These are phyloP conservation scores for Coenonympha arcania DNA, from an alignment of 2,888 invertebrate genomes.

Conservation along the genomic window DNA sequence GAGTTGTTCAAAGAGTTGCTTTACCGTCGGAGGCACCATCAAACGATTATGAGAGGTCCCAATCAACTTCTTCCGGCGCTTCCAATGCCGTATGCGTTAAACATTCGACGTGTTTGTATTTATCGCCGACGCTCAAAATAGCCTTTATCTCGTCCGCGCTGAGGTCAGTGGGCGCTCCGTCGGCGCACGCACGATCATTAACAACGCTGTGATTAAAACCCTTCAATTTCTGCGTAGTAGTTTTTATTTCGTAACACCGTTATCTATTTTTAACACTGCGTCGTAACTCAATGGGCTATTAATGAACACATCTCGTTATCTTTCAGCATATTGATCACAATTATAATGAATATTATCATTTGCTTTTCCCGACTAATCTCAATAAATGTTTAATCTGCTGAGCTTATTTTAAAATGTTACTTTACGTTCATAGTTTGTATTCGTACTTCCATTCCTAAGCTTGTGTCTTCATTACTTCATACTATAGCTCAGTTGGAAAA, in stretches of 20 bases:
- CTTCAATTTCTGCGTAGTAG: constrained; percentile 37
- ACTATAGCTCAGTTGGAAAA: not conserved
- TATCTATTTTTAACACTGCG: constrained; percentile 32
- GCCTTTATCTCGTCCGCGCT: constrained; percentile 65
- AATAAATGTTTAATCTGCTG: not conserved
- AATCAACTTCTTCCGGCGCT: constrained; percentile 54
- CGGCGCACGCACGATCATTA: constrained; percentile 56
- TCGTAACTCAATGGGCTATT: constrained; percentile 14
- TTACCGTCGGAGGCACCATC: not conserved
- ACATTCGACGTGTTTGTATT: constrained; percentile 63
- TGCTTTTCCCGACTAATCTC: not conserved
- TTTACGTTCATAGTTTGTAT: not conserved
- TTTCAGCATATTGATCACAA: constrained; percentile 1
- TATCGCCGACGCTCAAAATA: constrained; percentile 67
- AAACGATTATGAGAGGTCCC: constrained; percentile 41
- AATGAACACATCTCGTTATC: constrained; percentile 2
- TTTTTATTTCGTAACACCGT: constrained; percentile 39
- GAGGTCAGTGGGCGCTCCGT: constrained; percentile 69
- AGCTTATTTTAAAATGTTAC: not conserved
- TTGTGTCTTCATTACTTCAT: not conserved
- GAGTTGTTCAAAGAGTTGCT: not conserved
- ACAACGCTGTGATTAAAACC: constrained; percentile 54
- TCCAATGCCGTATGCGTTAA: constrained; percentile 57
- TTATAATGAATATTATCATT: not conserved
- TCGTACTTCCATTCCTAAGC: not conserved